Base-by-base conservation (phyloP, 2,113 vertebrate species). In the Nematolebias whitei region DNA sequence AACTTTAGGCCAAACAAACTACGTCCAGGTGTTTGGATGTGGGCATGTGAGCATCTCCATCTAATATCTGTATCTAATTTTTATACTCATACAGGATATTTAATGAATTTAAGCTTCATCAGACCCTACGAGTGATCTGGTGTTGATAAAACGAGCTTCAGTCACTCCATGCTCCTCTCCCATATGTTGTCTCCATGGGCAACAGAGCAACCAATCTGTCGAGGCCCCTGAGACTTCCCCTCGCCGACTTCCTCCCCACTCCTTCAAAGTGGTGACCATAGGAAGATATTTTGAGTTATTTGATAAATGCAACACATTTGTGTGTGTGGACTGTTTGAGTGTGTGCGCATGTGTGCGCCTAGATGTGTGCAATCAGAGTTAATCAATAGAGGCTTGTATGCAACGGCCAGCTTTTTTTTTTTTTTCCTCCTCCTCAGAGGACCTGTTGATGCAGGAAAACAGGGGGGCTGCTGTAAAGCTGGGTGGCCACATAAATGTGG, bases 371-470 rank as follows among this genome's bases (percentile, higher is more conserved):
- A 78, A 80, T 86, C 82, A 64, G 15, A 77, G 72, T 49, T 79
- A 52, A 87, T 92, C 84, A 91, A 90, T 88, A 82, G 84, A 78
- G 45, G 81, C 63, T 82, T 86, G 85, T 92, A 84, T 85, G 72
- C 62, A 48, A 60, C 65, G 67, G 63, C 58, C 12, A 71, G 69
- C 64, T 61, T 49, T 61, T 68, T 68, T n/a, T n/a, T n/a, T n/a
- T n/a, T n/a, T n/a, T n/a, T 7, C 26, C 26, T 68, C 76, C 57
- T 61, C 64, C 80, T 85, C 85, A 79, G 82, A 63, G 60, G 82
- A 90, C 88, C 83, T 84, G 85, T 86, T 85, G 87, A 84, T 85
- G 88, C 83, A 64, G 62, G 83, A 52, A 87, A 82, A 92, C 89
- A 92, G 89, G 87, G 73, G 63, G 59, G 64, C 72, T 78, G 83